Evolutionary conservation across 2,113 vertebrate species (phyloP).

Genomic region (Arenaria interpres): DNA sequence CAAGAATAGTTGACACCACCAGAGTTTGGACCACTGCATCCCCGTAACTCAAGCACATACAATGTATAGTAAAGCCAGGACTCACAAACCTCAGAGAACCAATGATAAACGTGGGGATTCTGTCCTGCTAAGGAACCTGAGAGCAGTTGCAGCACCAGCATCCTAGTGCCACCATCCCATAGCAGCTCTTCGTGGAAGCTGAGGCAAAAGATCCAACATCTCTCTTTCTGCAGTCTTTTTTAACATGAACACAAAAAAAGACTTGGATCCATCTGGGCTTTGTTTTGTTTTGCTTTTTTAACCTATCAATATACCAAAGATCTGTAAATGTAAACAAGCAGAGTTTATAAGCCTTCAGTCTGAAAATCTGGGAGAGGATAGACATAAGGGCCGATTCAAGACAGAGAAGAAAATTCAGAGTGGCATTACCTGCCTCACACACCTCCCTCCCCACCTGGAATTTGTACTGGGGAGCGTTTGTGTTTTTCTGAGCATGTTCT

Average conservation of each 20-base stretch:
- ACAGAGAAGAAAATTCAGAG: background rate
- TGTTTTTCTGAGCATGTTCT: background rate
- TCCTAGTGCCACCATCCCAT: background rate
- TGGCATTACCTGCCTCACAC: background rate
- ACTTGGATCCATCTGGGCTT: background rate
- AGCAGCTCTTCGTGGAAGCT: background rate
- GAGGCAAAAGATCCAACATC: background rate
- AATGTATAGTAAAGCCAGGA: background rate
- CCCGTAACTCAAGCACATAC: background rate
- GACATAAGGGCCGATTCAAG: background rate
- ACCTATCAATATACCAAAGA: background rate
- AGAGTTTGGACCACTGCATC: background rate
- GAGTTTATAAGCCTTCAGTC: background rate
- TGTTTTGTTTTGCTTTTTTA: background rate
- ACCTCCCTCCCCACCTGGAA: background rate
- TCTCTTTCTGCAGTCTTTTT: background rate
- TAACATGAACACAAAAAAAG: background rate
- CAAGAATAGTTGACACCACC: background rate
- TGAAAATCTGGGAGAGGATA: background rate
- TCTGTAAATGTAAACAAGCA: background rate
- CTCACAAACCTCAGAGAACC: background rate
- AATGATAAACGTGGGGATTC: background rate
- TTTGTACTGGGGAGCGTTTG: rapidly evolving
- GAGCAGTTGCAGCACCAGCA: background rate
- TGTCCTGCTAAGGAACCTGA: background rate